Conservation (phyloP, 2,113 vertebrate species). For the Cnemophilus loriae region DNA sequence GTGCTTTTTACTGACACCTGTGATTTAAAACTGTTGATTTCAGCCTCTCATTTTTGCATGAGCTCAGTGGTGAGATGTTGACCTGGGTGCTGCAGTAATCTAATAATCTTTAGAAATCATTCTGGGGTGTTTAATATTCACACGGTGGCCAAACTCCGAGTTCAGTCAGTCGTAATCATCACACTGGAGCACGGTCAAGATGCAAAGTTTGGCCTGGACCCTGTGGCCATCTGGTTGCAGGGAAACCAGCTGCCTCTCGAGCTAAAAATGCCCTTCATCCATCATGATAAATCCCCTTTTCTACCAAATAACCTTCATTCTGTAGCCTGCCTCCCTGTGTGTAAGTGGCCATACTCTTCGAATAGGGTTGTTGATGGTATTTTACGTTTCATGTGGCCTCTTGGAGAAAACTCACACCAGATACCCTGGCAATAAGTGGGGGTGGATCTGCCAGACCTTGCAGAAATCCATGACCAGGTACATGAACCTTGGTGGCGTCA, state of each 20-base stretch:
- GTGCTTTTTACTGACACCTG: accelerated
- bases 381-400: background rate
- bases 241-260: constrained; percentile 58
- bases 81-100: background rate
- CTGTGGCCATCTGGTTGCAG: constrained; percentile 48
- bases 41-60: background rate
- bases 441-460: background rate
- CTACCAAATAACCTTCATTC: constrained; percentile 10
- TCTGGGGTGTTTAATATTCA: background rate
- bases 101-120: background rate
- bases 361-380: background rate
- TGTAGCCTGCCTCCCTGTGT: background rate
- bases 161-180: constrained; percentile 29
- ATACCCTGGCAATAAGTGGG: background rate
- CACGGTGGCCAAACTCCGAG: background rate
- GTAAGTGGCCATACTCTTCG: background rate
- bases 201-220: constrained; percentile 45
- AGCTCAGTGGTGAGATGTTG: background rate
- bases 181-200: constrained; percentile 38
- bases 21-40: background rate
- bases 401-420: background rate
- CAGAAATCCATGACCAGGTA: background rate
- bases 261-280: constrained; percentile 45
- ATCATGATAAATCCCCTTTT: constrained; percentile 33
- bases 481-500: background rate